Base-by-base conservation (phyloP, 2,797 vertebrate genomes). In the Pseudomugil gertrudae region DNA sequence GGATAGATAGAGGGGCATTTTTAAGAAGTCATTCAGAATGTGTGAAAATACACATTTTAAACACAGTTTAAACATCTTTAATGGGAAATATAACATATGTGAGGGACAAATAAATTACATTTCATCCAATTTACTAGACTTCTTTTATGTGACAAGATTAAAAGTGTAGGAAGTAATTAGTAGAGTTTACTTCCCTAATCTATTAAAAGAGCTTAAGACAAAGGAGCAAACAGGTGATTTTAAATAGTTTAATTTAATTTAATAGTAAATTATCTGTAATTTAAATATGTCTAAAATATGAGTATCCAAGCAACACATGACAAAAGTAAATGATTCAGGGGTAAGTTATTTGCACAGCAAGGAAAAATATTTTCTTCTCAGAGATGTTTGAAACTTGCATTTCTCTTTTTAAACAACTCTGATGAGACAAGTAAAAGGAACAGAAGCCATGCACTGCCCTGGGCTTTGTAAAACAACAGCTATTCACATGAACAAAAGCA, bases 391-490 rank as follows among this genome's bases (percentile, higher is more conserved):
- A 71, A 81, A 69, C 66, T 74, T 65, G 63, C 58, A 72, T 72
- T 10, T n/a, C 69, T 84, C 66, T 87, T 89, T 60, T 89, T 60
- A 87, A 87, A 80, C 76, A 60, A 83, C 79, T 86, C 81, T 57
- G 72, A 79, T 66, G 83, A 86, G 17, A 23, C 43, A 45, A 76
- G 76, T 38, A 66, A 71, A 68, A 82, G 56, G 68, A 83, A 83
- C 65, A 85, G 67, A 83, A 84, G 81, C 77, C 74, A 63, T 62
- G 56, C 73, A 58, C 85, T 80, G 84, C 89, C 86, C 63, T 60
- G 73, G 83, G 87, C 83, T 74, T 70, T 85, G 74, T 83, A 79
- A 87, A 86, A 85, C 74, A 89, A 81, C 63, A 80, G 73, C 66
- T 72, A 55, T 59, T 63, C 72, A 81, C 80, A 78, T 23, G 8